Conservation (phyloP, 2,797 vertebrate species). For the Dermochelys coriacea region DNA sequence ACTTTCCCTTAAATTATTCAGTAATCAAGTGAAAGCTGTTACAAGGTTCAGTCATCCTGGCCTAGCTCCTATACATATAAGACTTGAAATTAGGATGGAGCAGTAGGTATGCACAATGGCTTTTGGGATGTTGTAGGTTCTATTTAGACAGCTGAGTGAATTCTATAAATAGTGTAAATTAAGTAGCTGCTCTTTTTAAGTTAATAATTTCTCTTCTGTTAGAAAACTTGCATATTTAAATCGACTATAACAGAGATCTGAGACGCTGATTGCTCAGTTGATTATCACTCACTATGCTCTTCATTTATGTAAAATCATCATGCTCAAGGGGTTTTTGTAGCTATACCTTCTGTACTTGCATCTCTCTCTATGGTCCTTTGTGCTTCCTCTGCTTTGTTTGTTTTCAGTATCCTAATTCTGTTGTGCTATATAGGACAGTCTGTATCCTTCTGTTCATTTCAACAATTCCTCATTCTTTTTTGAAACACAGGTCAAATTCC, state of each 20-base stretch:
- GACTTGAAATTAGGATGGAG: slow-evolving; percentile 28
- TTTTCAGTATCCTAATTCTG: background rate
- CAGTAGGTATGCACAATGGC: background rate
- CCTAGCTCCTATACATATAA: slow-evolving; percentile 26
- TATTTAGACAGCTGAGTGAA: background rate
- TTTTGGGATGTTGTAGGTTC: background rate
- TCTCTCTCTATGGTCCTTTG: background rate
- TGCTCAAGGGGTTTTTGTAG: background rate
- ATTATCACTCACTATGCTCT: background rate
- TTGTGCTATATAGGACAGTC: background rate
- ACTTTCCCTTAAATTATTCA: slow-evolving; percentile 81
- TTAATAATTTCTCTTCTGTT: background rate
- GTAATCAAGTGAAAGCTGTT: slow-evolving; percentile 65
- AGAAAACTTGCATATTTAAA: background rate
- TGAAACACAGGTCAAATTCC: background rate
- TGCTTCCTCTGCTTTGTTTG: background rate
- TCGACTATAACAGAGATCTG: background rate
- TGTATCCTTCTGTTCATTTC: background rate
- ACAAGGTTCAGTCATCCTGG: slow-evolving; percentile 47
- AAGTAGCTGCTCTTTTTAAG: background rate
- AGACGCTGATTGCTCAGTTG: background rate
- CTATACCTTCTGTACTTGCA: background rate
- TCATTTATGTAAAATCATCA: background rate
- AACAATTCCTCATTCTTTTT: background rate
- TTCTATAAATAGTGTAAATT: slow-evolving; percentile 2